A percentile compares a stretch with the other conserved stretches of the same genome.
Conservation (phyloP, 2,797 vertebrate species). For the Melanitta fusca region DNA sequence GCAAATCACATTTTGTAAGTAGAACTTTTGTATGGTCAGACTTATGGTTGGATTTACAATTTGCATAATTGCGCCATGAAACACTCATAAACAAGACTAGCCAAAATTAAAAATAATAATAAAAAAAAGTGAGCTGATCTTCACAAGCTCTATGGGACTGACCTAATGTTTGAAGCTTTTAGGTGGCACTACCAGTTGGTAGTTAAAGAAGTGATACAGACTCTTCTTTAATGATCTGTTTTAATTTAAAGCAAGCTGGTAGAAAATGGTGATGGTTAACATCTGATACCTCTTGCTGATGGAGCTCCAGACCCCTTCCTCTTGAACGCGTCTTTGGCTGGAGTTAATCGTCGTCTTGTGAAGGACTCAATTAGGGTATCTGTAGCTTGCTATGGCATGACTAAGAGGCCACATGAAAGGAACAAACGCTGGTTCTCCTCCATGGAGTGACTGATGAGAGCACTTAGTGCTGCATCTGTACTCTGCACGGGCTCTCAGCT, state of each 20-base stretch:
- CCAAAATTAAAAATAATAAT: neutral
- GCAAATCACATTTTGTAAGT: conserved; percentile 13
- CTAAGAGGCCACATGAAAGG: neutral
- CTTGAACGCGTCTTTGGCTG: neutral
- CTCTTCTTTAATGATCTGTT: neutral
- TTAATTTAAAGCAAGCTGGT: neutral
- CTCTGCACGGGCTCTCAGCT: neutral
- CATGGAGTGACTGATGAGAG: neutral
- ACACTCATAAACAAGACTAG: neutral
- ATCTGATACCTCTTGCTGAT: neutral
- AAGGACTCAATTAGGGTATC: neutral
- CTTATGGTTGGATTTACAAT: neutral
- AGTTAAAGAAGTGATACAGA: neutral
- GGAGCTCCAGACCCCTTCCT: neutral
- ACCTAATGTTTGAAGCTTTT: neutral
- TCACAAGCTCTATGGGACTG: neutral
- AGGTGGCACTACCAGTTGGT: neutral
- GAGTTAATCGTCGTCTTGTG: neutral
- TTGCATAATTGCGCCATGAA: neutral
- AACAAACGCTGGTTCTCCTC: neutral
- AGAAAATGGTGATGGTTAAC: accelerated
- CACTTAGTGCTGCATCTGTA: accelerated
- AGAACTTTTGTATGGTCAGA: neutral
- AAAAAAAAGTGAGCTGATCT: neutral
- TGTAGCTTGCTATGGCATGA: neutral